Evolutionary conservation across 2,113 vertebrate genomes (phyloP).

Genomic region (Cyanocitta stelleri): DNA sequence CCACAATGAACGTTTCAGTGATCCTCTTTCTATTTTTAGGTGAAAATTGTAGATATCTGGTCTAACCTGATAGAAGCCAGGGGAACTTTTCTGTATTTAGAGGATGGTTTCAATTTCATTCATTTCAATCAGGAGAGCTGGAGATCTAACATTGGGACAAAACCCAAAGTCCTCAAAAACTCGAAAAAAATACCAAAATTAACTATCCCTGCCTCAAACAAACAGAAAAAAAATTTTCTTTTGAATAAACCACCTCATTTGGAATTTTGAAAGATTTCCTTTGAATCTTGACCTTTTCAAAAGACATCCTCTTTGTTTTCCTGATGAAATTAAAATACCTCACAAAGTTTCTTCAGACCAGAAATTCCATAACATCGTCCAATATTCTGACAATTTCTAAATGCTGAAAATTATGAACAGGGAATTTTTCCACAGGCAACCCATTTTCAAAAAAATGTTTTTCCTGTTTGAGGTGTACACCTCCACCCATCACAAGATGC

Average conservation of each 20-base stretch:
- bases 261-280: background rate
- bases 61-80: background rate
- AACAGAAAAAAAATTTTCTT: background rate
- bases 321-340: background rate
- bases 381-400: background rate
- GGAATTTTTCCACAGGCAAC: background rate
- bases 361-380: background rate
- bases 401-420: background rate
- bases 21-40: constrained; percentile 18
- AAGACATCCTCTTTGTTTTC: background rate
- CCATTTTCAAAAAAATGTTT: background rate
- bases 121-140: background rate
- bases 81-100: background rate
- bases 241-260: background rate
- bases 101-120: background rate
- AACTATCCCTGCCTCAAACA: background rate
- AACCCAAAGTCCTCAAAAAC: background rate
- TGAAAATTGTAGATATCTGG: background rate
- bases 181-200: background rate
- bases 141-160: background rate
- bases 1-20: background rate
- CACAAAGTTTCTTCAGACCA: background rate
- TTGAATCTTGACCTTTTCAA: background rate
- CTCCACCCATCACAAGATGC: background rate
- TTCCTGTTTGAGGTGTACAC: background rate